Percentiles rank a stretch among this genome's conserved stretches.
Conservation (phyloP, 2,113 vertebrate species). For the Cromileptes altivelis region DNA sequence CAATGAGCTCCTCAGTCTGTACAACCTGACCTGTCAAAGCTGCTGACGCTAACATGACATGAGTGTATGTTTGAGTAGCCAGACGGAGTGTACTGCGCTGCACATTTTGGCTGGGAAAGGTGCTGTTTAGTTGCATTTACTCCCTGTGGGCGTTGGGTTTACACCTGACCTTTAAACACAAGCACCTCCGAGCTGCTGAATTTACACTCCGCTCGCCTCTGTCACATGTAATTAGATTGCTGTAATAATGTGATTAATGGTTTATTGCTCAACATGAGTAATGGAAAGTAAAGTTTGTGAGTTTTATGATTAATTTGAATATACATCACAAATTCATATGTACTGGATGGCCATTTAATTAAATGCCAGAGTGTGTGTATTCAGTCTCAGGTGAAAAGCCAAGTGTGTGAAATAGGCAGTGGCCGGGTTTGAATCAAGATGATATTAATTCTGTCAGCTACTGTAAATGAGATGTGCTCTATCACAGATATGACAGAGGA, state of each 20-base stretch:
- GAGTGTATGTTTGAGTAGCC: constrained; percentile 37
- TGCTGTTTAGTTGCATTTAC: constrained; percentile 1
- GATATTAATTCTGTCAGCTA: constrained; percentile 60
- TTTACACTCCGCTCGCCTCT: constrained; percentile 43
- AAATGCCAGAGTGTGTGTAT: constrained; percentile 44
- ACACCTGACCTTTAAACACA: constrained; percentile 71
- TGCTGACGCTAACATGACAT: constrained; percentile 59
- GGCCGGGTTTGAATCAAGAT: constrained; percentile 26
- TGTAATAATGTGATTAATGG: constrained; percentile 68
- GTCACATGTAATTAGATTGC: constrained; percentile 56
- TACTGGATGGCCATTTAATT: constrained; percentile 60
- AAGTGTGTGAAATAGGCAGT: constrained; percentile 63
- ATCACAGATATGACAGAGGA: constrained; percentile 63
- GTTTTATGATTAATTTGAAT: constrained; percentile 63
- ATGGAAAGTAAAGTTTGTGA: constrained; percentile 45
- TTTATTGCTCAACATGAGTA: constrained; percentile 44
- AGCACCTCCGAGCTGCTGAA: constrained; percentile 59
- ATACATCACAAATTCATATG: constrained; percentile 56
- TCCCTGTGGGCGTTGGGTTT: constrained; percentile 38
- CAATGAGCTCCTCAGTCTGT: constrained; percentile 39
- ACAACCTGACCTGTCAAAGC: constrained; percentile 61
- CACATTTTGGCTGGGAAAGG: constrained; percentile 9
- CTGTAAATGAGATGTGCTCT: constrained; percentile 70
- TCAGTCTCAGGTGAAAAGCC: constrained; percentile 65
- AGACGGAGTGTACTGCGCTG: background rate